Evolutionary conservation across 2,797 vertebrate genomes (phyloP), one percentile per base, ranked within the genome.

Genomic region (Lycodopsis pacificus): DNA sequence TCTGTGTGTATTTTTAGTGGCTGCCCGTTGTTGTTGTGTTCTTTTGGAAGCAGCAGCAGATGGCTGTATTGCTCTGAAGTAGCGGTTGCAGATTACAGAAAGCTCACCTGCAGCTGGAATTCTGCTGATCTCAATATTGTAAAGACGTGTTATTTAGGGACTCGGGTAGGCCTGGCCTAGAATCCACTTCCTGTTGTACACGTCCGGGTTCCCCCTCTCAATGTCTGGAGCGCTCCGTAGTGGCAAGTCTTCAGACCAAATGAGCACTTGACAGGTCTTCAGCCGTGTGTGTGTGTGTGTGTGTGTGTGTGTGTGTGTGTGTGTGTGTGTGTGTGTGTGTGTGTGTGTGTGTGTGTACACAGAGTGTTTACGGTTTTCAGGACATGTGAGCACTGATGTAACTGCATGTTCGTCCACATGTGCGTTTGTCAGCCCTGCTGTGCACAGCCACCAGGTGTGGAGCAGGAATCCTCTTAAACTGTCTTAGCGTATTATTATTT

Each of bases 1-100:
- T 49, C 10, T 25, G 81, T 61, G 81, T 84, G 77, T 93, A 93
- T 94, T 93, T 94, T 91, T 92, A 94, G 94, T 22, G 5, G 36
- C 79, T 56, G 65, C 46, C 66, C 36, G 42, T 54, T 32, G 3
- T 73, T 44, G 27, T 82, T 49, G 34, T 46, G 51, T 65, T 70
- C 4, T 30, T 62, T 46, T 38, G 14, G 49, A 10, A 79, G 66
- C 67, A 58, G 84, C 62, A 83, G 85, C 90, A 91, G 90, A 89
- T 92, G 91, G 88, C 71, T 69, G 72, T 77, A 62, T 66, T 61
- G 81, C 71, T 90, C 67, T 65, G 46, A 74, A 85, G 71, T 42
- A 76, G 71, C 73, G 51, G 57, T 77, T 79, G 63, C 78, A 87
- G 84, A 90, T 92, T 88, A 92, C 77, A 73, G 68, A 86, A 88